Conservation (phyloP, 2,113 vertebrate species). For the Theristicus caerulescens region DNA sequence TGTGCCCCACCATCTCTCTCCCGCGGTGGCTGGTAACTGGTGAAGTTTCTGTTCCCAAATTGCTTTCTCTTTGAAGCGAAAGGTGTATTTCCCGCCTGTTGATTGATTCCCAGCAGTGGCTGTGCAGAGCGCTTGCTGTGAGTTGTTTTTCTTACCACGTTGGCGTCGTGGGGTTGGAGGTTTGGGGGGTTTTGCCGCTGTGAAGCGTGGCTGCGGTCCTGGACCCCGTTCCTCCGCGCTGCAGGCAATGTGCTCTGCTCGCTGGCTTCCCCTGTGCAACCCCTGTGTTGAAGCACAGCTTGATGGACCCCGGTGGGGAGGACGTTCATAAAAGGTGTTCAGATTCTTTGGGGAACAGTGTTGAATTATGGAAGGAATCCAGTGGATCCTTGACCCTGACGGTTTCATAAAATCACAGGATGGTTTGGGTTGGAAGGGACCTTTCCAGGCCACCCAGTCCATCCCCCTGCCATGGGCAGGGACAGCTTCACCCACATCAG, state of each 20-base stretch:
- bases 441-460: no score
- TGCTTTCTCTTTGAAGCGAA: background rate
- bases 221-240: background rate
- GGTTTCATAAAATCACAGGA: background rate
- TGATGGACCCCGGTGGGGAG: background rate
- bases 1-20: background rate
- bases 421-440: no score
- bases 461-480: no score
- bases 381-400: background rate
- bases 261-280: background rate
- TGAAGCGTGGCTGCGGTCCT: background rate
- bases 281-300: background rate
- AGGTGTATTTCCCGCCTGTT: background rate
- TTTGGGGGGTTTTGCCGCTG: background rate
- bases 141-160: background rate
- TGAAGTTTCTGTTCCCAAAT: background rate
- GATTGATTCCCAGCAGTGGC: background rate
- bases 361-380: background rate
- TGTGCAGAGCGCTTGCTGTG: background rate
- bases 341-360: background rate
- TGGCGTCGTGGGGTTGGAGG: background rate
- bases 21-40: background rate
- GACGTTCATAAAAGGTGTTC: background rate
- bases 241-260: background rate
- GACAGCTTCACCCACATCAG: no score